Base-by-base conservation (phyloP, 2,888 invertebrate species). In the Lasioglossum oenotherae region DNA sequence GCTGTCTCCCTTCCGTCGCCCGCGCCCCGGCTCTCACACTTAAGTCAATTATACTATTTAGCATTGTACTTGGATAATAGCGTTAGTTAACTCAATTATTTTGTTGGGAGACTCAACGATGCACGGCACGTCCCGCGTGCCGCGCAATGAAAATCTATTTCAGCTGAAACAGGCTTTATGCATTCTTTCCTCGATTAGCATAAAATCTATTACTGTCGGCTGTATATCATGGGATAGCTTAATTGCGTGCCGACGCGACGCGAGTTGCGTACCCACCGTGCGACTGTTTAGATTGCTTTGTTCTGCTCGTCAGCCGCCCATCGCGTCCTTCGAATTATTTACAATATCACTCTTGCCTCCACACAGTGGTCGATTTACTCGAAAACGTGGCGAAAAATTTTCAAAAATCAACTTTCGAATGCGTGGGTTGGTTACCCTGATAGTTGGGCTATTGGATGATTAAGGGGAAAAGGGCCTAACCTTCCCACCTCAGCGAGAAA, bases 41-140 rank as follows among this genome's bases (percentile, higher is more conserved):
- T 93, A 92, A 94, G 92, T 93, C 93, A 93, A 93, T 94, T 93
- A 93, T 92, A 89, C 92, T 92, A 92, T 92, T 93, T 93, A 93
- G 92, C 92, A 93, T 93, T 93, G 92, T 93, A 93, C 91, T 86
- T 82, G 90, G 89, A 92, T 93, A 93, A 93, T 93, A 84, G 92
- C 89, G 81, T 89, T 88, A 92, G 92, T 92, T 91, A 92, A 93
- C 90, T 92, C 91, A 91, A 93, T 93, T 92, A 93, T 91, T 91
- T 89, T 82, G 76, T 72, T 82, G 82, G 74, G 73, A 69, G 83
- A 80, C 69, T 87, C 87, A 78, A 80, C 82, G 79, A 88, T 87
- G 88, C 88, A 76, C 78, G 78, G 88, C 86, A 87, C 88, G 87
- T 87, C 60, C 46, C 74, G 64, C 60, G 69, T 74, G 76, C 73